These are phyloP conservation scores for Takifugu rubripes DNA, from an alignment of 2,797 vertebrate species.

Conservation along the genomic window DNA sequence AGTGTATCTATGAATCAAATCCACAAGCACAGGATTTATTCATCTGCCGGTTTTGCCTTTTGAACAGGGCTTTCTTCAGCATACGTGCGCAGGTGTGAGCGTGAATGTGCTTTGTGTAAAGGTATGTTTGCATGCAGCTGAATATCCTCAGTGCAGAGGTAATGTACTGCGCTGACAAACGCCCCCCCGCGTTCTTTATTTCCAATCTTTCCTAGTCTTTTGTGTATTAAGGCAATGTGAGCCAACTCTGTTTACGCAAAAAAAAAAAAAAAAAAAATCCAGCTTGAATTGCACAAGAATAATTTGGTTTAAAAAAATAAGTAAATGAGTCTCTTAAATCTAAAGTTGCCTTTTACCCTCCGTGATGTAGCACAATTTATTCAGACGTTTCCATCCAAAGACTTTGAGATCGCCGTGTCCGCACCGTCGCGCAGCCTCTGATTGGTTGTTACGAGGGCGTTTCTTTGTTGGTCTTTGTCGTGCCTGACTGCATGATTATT, in stretches of 20 bases:
- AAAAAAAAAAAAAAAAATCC: slow-evolving; percentile 47
- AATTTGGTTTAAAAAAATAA: slow-evolving; percentile 25
- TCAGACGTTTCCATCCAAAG: slow-evolving; percentile 32
- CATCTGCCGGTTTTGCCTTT: slow-evolving; percentile 63
- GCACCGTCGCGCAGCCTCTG: slow-evolving; percentile 13
- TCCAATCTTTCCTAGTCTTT: slow-evolving; percentile 33
- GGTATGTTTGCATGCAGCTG: slow-evolving; percentile 59
- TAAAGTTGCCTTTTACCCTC: slow-evolving; percentile 55
- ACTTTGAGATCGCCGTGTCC: slow-evolving; percentile 16
- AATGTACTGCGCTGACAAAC: slow-evolving; percentile 76
- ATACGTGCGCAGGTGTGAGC: slow-evolving; percentile 43
- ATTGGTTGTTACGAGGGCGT: slow-evolving; percentile 33
- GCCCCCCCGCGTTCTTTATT: slow-evolving; percentile 26
- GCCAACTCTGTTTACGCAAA: slow-evolving; percentile 64
- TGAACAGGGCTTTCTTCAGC: slow-evolving; percentile 59
- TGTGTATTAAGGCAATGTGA: slow-evolving; percentile 37
- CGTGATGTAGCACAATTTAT: slow-evolving; percentile 32
- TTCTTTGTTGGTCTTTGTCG: slow-evolving; percentile 39
- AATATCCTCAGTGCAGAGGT: slow-evolving; percentile 69
- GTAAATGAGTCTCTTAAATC: slow-evolving; percentile 49
- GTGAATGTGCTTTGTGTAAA: slow-evolving; percentile 45
- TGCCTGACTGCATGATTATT: slow-evolving; percentile 46
- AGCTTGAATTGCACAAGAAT: slow-evolving; percentile 74
- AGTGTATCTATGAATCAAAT: slow-evolving; percentile 69
- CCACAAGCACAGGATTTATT: slow-evolving; percentile 67